Evolutionary conservation across 2,888 invertebrate species (phyloP), one percentile per base, ranked within the genome.

Genomic region (Tipula helvola): DNA sequence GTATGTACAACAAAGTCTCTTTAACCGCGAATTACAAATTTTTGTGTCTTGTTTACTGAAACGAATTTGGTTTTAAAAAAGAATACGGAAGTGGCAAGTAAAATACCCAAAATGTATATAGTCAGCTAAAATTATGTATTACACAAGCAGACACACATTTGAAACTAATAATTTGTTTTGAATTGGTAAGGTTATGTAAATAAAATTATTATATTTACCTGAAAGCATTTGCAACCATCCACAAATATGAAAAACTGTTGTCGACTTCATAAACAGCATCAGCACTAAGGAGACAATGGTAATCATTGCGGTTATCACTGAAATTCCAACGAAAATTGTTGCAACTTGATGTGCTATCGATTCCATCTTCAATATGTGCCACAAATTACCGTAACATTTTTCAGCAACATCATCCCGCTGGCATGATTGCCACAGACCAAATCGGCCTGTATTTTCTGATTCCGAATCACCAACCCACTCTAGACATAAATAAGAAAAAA

Each of bases 191-290:
- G 28, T 28, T n/a, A 57, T 36, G 39, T 39, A 36, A 36, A 13
- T 7, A 0, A 39, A 7, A n/a, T 83, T 36, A 36, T 41, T 85
- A 44, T 44, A 42, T 86, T 95, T 91, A 99, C 99, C 98, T 90
- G 98, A 97, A 89, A 98, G 93, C n/a, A 98, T 93, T 92, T 99
- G 99, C 93, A 99, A 93, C 97, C 97, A 98, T 85, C 97, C 98
- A 90, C 98, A 98, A 88, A 98, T 94, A 90, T 97, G 96, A 92
- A 97, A 98, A 86, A 98, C 98, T 86, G 95, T 96, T 85, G 97
- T 97, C 13, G 98, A 96, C 90, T 96, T 96, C 91, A 98, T 95
- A 92, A 98, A 97, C 92, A 98, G 96, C 93, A 98, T 98, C 89
- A 98, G 94, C 88, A 98, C 93, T 94, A 99, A 96, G 88, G 95